These are phyloP conservation scores for Berghia stephanieae DNA, from an alignment of 1,140 invertebrate species.

Conservation along the genomic window DNA sequence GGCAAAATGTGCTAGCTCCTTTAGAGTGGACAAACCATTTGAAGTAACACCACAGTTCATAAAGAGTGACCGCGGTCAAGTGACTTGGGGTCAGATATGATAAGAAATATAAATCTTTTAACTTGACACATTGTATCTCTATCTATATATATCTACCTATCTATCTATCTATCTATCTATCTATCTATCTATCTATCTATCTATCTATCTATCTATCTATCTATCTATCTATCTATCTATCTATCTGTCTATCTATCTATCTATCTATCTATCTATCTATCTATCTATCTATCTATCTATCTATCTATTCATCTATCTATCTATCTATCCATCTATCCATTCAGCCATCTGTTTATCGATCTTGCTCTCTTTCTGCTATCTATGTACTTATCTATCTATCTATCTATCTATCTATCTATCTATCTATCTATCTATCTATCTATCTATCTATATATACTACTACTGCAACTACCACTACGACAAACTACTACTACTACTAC, in stretches of 20 bases:
- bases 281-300: neutral
- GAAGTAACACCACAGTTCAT: no score
- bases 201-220: no score
- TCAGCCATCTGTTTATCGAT: neutral
- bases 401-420: conserved; percentile 8
- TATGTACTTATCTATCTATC: neutral
- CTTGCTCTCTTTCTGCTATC: neutral
- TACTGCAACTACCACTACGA: neutral
- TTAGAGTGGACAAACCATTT: no score
- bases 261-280: conserved; percentile 7
- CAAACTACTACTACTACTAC: no score
- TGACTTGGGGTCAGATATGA: no score
- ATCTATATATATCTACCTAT: no score
- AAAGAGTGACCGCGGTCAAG: no score
- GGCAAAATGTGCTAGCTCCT: no score
- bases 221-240: conserved; percentile 9
- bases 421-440: conserved; percentile 10
- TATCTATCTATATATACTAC: neutral
- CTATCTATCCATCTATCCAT: neutral
- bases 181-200: no score
- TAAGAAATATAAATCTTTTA: no score
- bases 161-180: no score
- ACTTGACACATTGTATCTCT: no score
- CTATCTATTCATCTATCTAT: neutral
- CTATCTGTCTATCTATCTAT: neutral